A percentile compares a stretch with the other conserved stretches of the same genome.
These are phyloP conservation scores for Takifugu bimaculatus DNA, from an alignment of 2,113 vertebrate genomes.

Conservation along the genomic window DNA sequence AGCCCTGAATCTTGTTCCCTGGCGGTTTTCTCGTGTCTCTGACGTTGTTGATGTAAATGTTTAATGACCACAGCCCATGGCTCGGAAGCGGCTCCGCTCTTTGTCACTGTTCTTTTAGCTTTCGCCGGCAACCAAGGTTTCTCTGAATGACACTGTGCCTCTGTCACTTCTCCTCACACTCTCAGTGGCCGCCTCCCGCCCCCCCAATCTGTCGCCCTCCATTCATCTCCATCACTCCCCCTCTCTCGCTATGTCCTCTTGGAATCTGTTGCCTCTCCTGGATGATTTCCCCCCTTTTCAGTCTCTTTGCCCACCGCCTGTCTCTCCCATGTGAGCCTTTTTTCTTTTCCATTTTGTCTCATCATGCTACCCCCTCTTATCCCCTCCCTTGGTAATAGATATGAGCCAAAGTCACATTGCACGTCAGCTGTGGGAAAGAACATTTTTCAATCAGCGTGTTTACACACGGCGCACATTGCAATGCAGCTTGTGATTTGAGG, in stretches of 20 bases:
- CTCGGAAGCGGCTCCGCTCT: slow-evolving; percentile 27
- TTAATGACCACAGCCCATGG: slow-evolving; percentile 54
- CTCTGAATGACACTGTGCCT: slow-evolving; percentile 46
- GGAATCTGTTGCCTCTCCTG: slow-evolving; percentile 32
- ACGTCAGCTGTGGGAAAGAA: slow-evolving; percentile 30
- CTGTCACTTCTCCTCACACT: slow-evolving; percentile 50
- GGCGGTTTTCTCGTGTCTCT: slow-evolving; percentile 22
- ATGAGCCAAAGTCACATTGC: slow-evolving; percentile 44
- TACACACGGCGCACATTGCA: slow-evolving; percentile 31
- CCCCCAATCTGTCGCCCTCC: slow-evolving; percentile 56
- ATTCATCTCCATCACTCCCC: slow-evolving; percentile 68
- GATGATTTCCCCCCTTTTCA: slow-evolving; percentile 3
- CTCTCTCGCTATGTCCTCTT: slow-evolving; percentile 42
- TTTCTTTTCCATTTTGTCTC: slow-evolving; percentile 32
- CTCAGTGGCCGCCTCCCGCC: slow-evolving; percentile 46
- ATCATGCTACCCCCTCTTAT: slow-evolving; percentile 27
- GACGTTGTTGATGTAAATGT: slow-evolving; percentile 54
- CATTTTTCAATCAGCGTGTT: slow-evolving; percentile 57
- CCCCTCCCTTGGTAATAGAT: slow-evolving; percentile 38
- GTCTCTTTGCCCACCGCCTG: slow-evolving; percentile 7
- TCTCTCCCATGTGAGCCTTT: slow-evolving; percentile 19
- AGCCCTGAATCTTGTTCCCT: slow-evolving; percentile 26
- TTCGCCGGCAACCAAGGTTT: slow-evolving; percentile 52
- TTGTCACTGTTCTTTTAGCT: slow-evolving; percentile 42
- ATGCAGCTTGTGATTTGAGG: slow-evolving; percentile 25